Percentiles rank a stretch among this genome's conserved stretches.
These are phyloP conservation scores for Globicephala melas DNA, from an alignment of 2,113 vertebrate species.

Conservation along the genomic window DNA sequence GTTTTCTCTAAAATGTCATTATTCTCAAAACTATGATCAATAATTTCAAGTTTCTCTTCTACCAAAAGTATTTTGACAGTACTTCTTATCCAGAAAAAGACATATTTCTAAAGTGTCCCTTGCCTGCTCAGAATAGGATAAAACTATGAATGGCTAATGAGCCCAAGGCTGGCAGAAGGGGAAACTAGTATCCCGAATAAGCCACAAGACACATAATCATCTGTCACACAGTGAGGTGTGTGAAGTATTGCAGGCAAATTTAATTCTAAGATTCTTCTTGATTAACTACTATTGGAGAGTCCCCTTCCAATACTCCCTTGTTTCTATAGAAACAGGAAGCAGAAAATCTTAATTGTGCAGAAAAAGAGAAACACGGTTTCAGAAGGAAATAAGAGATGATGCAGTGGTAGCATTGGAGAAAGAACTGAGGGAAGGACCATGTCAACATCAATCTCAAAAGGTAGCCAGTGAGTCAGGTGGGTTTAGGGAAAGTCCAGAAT, in stretches of 20 bases:
- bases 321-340: background rate
- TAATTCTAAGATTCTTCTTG: background rate
- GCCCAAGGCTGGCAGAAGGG: background rate
- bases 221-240: background rate
- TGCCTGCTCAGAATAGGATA: background rate
- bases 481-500: background rate
- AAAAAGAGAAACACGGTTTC: background rate
- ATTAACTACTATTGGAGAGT: background rate
- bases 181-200: background rate
- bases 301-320: background rate
- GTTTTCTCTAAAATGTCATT: background rate
- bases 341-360: background rate
- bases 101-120: background rate
- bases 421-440: background rate
- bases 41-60: background rate
- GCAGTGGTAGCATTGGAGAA: background rate
- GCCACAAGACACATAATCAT: background rate
- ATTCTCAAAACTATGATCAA: conserved; percentile 4
- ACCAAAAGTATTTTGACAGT: background rate
- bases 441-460: background rate
- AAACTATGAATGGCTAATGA: background rate
- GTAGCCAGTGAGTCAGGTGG: background rate
- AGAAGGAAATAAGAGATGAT: background rate
- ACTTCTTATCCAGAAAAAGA: background rate
- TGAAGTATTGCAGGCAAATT: background rate